phyloP scores from a whole-genome alignment of 1,140 invertebrate species.

The Myzus persicae region DNA sequence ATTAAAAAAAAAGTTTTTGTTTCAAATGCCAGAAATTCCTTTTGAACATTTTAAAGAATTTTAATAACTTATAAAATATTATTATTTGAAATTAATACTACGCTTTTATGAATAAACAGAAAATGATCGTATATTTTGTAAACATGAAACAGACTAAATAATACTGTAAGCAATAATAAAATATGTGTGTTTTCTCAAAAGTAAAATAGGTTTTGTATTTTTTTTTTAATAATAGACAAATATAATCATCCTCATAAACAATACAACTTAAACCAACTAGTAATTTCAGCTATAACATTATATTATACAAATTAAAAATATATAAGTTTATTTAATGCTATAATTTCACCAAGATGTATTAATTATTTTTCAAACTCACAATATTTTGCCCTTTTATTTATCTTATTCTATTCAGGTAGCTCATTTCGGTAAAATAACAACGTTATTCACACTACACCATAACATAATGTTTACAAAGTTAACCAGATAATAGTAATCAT shows the following conservation, averaged over 20 bases:
- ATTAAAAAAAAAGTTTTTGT: not conserved
- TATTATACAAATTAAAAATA: too few relatives aligned
- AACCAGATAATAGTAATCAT: conserved; percentile 24
- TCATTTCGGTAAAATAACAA: not conserved
- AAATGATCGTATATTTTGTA: not conserved
- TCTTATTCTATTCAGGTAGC: not conserved
- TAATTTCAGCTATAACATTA: too few relatives aligned
- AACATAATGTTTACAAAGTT: not conserved
- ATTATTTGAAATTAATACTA: not conserved
- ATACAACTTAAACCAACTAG: not conserved
- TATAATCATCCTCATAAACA: not conserved
- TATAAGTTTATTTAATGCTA: not conserved
- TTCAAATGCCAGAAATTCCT: not conserved
- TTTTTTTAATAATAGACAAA: not conserved
- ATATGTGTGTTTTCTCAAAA: too few relatives aligned
- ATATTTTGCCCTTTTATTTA: not conserved
- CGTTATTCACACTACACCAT: not conserved
- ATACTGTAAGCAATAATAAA: not conserved
- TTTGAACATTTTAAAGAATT: not conserved
- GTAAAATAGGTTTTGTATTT: not conserved
- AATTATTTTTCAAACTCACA: not conserved
- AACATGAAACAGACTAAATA: not conserved
- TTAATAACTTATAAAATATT: not conserved
- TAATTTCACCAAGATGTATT: not conserved
- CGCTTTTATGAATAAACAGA: not conserved